Evolutionary conservation across 2,888 invertebrate species (phyloP), one percentile per base, ranked within the genome.

Genomic region (Mellilla xanthometata): DNA sequence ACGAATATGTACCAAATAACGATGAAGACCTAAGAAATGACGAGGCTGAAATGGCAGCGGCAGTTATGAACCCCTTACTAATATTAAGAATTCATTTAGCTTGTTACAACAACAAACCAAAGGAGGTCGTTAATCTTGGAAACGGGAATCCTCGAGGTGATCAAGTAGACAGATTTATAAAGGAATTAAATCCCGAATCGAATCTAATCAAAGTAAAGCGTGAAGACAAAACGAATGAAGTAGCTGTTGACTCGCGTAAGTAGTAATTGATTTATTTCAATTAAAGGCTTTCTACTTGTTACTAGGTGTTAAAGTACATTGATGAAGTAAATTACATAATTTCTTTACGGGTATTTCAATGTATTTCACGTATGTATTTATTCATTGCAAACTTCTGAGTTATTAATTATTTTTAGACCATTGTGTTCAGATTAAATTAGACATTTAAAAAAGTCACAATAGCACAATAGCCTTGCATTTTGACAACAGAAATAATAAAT

Each of bases 11-110:
- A 12, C 34, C 63, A 55, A 58, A 68, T 39, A 66, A 52, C 52
- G 71, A 67, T 43, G 66, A 58, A 12, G 70, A n/a, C n/a, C n/a
- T 71, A 29, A 44, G 63, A 27, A 69, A 72, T 24, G 76, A 80
- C 39, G 52, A 48, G 11, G 44, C 46, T 24, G 39, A 54, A 22
- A 49, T 70, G 22, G 62, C 70, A 11, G 55, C 71, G 39, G 61
- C 68, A 35, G 68, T 69, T 2, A 64, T 66, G 12, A 76, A 79
- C 55, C 86, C 86, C 15, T 68, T 85, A 54, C 60, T 84, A 50
- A 71, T 85, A 53, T 65, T 86, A 30, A 84, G 81, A 72, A 76
- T 84, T 68, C 77, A 76, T 43, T 65, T 85, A 63, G 74, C 80
- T 15, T 72, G 66, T 58, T 71, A 83, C 49, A n/a, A n/a, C n/a